Conservation (phyloP, 2,888 invertebrate genomes). For the Conchocele bisecta region DNA sequence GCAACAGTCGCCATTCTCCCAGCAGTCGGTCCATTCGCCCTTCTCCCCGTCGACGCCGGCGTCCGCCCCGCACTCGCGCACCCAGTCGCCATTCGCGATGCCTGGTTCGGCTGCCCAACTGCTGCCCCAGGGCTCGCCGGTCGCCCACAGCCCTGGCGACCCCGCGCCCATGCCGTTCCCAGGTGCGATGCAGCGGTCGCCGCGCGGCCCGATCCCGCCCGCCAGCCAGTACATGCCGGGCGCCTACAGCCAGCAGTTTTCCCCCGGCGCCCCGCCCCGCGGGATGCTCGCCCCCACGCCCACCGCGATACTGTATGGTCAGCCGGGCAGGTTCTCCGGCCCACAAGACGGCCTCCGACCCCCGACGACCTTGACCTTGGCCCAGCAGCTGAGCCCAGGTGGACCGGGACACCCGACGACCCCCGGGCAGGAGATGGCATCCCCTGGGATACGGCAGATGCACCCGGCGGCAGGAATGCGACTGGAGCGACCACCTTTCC, state of each 20-base stretch:
- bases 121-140: slow-evolving; percentile 59
- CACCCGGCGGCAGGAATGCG: slow-evolving; percentile 57
- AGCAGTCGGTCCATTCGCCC: slow-evolving; percentile 67
- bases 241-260: slow-evolving; percentile 57
- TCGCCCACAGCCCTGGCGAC: slow-evolving; percentile 62
- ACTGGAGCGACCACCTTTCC: slow-evolving; percentile 36
- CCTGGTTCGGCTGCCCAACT: slow-evolving; percentile 54
- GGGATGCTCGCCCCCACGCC: slow-evolving; percentile 60
- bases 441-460: slow-evolving; percentile 51
- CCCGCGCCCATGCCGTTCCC: slow-evolving; percentile 66
- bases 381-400: slow-evolving; percentile 25
- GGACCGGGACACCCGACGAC: slow-evolving; percentile 40
- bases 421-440: slow-evolving; percentile 32
- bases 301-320: slow-evolving; percentile 56
- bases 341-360: slow-evolving; percentile 48
- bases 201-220: slow-evolving; percentile 67
- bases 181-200: slow-evolving; percentile 69
- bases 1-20: slow-evolving; percentile 74
- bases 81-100: slow-evolving; percentile 71
- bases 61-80: slow-evolving; percentile 61
- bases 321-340: slow-evolving; percentile 56
- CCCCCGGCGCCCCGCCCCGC: slow-evolving; percentile 56
- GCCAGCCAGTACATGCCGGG: slow-evolving; percentile 71
- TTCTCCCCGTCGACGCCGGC: slow-evolving; percentile 68
- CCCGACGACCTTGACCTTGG: slow-evolving; percentile 47